phyloP scores from a whole-genome alignment of 2,888 invertebrate species.

The Xanthostigma xanthostigma region DNA sequence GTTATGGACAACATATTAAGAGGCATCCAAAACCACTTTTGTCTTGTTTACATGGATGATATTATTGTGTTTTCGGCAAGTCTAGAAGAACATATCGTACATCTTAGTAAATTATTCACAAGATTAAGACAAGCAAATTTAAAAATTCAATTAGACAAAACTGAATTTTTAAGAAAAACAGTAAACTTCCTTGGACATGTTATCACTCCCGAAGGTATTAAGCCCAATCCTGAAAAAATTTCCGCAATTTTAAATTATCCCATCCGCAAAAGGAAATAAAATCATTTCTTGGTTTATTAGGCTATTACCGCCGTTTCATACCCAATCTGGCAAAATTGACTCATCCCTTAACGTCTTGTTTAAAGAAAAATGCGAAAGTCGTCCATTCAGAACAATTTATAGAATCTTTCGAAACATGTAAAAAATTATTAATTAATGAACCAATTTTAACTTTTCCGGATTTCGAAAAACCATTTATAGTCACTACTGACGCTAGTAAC shows the following conservation, averaged over 20 bases:
- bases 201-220: slow-evolving; percentile 21
- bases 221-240: slow-evolving; percentile 21
- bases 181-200: slow-evolving; percentile 24
- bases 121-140: slow-evolving; percentile 13
- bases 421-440: slow-evolving; percentile 7
- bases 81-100: slow-evolving; percentile 18
- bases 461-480: slow-evolving; percentile 12
- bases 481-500: slow-evolving; percentile 15
- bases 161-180: slow-evolving; percentile 21
- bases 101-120: slow-evolving; percentile 17
- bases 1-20: slow-evolving; percentile 5
- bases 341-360: slow-evolving; percentile 10
- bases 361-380: slow-evolving; percentile 11
- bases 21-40: slow-evolving; percentile 8
- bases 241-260: slow-evolving; percentile 17
- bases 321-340: slow-evolving; percentile 12
- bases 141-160: slow-evolving; percentile 21
- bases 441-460: slow-evolving; percentile 12
- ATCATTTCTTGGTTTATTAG: slow-evolving; percentile 9
- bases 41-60: slow-evolving; percentile 18
- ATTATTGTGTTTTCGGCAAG: slow-evolving; percentile 14
- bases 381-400: slow-evolving; percentile 1
- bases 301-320: slow-evolving; percentile 12
- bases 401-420: slow-evolving; percentile 9
- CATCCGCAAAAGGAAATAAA: slow-evolving; percentile 18